phyloP scores from a whole-genome alignment of 1,140 invertebrate species.

The Hylyphantes graminicola region DNA sequence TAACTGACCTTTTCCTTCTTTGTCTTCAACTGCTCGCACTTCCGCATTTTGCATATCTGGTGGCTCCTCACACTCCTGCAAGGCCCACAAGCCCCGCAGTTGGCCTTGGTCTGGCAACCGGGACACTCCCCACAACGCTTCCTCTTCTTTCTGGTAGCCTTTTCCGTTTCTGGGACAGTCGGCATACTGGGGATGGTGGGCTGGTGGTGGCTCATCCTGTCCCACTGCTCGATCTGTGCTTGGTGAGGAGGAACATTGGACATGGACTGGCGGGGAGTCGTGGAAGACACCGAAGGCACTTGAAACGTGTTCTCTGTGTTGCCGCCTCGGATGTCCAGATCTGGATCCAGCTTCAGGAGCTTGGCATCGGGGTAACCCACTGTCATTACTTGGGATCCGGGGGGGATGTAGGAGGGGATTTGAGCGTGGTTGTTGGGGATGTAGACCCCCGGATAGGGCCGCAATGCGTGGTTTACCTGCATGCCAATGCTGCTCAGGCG shows the following conservation, averaged over 20 bases:
- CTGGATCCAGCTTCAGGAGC: conserved; percentile 51
- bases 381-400: conserved; percentile 38
- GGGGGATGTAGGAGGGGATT: conserved; percentile 21
- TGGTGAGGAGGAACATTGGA: conserved; percentile 26
- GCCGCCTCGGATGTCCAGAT: conserved; percentile 47
- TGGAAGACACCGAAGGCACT: conserved; percentile 64
- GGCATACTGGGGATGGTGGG: conserved; percentile 35
- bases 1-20: conserved; percentile 64
- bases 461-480: conserved; percentile 37
- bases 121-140: conserved; percentile 94
- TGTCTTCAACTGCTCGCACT: conserved; percentile 76
- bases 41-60: conserved; percentile 94
- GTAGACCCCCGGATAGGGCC: conserved; percentile 12
- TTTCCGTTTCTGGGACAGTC: conserved; percentile 48
- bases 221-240: conserved; percentile 52
- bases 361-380: conserved; percentile 55
- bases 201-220: conserved; percentile 32
- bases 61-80: conserved; percentile 83
- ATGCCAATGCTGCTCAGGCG: conserved; percentile 49
- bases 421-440: conserved; percentile 36
- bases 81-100: conserved; percentile 93
- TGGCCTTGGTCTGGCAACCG: conserved; percentile 93
- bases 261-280: conserved; percentile 56
- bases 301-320: conserved; percentile 62
- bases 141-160: conserved; percentile 87